Evolutionary conservation across 1,140 invertebrate species (phyloP), one percentile per base, ranked within the genome.

Genomic region (Alviniconcha marisindica): DNA sequence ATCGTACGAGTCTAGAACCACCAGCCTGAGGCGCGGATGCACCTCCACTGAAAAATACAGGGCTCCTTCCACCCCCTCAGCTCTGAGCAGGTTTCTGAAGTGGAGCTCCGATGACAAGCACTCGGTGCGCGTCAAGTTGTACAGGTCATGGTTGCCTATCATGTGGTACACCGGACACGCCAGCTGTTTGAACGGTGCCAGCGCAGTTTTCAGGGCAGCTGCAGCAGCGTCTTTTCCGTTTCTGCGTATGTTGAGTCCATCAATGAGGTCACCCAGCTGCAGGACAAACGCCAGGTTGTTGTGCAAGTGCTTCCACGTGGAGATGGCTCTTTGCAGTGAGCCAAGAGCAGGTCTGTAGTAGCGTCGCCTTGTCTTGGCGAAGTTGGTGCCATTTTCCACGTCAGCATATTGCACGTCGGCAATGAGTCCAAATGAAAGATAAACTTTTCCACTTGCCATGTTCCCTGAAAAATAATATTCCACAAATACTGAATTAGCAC

Each of bases 371-470:
- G 89, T 91, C 71, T 88, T 88, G 24, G 73, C 76, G 38, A 86
- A 91, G 86, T 93, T 90, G 33, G 87, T 85, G 7, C 91, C 90
- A 85, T 93, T 89, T 56, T 92, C 91, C 63, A 84, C 83, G 82
- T 94, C 91, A 38, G 92, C 92, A 87, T 93, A 93, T 60, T 94
- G 93, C 1, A 93, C 87, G 89, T 94, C 93, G 24, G 93, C 87
- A 24, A 94, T 83, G 18, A 93, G 81, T 56, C 93, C 93, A 87
- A 94, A 93, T 66, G 84, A 84, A 0, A 90, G 21, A n/a, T 84
- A 73, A n/a, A n/a, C n/a, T n/a, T n/a, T n/a, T n/a, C n/a, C n/a
- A n/a, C n/a, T n/a, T n/a, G n/a, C n/a, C n/a, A n/a, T n/a, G n/a
- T n/a, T n/a, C n/a, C n/a, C n/a, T n/a, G n/a, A n/a, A n/a, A n/a